Base-by-base conservation (phyloP, 2,888 invertebrate genomes). In the Platycheirus albimanus region DNA sequence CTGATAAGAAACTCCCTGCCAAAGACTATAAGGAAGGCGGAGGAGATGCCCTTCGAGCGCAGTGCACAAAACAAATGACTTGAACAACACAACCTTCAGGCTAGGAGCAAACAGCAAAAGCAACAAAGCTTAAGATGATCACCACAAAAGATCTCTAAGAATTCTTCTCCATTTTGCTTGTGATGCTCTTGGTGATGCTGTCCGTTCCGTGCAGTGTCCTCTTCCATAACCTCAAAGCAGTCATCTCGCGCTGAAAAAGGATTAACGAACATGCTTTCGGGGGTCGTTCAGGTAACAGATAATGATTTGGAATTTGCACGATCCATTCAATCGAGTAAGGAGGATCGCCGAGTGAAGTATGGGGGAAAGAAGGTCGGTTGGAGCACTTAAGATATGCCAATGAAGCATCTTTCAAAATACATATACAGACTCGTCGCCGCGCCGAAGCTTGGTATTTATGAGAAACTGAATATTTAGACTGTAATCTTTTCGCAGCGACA, bases 241-340 rank as follows among this genome's bases (percentile, higher is more conserved):
- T 28, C 69, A 56, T 41, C 38, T 56, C 5, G 2, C 20, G 2
- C 20, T 63, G 69, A 43, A 54, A 56, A 75, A 52, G 81, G 77
- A 76, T 77, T 81, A 81, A 81, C 81, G 66, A 77, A 71, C 77
- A 77, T 70, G 81, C 77, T 81, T 81, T 81, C 66, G 67, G 66
- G 81, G 77, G 61, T 77, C 63, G 81, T 77, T 66, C 47, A 38
- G 36, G 54, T 24, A 72, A 33, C 54, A 43, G 33, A 64, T 83
- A 78, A 83, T 72, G 72, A 41, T 69, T 69, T 38, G 83, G 78
- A 83, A 83, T 83, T 83, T 78, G 83, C 83, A 83, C 83, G 83
- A 83, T 78, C 69, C 28, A 24, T 33, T 19, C 47, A 58, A 43
- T 38, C 15, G 5, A 41, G 13, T 5, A 33, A 3, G 2, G 36